Percentiles rank a stretch among this genome's conserved stretches.
Conservation (phyloP, 2,888 invertebrate species). For the Adelphocoris suturalis region DNA sequence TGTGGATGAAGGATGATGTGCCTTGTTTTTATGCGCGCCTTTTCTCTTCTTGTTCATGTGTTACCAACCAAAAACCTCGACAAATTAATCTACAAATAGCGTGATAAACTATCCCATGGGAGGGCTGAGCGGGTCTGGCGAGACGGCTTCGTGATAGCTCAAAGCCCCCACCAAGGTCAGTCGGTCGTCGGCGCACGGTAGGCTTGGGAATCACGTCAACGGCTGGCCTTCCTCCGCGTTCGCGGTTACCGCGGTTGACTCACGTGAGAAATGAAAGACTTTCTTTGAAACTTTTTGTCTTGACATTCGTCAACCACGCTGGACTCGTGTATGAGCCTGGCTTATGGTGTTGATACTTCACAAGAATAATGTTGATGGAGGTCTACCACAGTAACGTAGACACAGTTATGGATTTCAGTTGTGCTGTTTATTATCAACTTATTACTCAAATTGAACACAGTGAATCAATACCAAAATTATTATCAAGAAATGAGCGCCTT, state of each 20-base stretch:
- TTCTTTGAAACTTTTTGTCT: not conserved
- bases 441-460: too few relatives aligned
- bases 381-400: too few relatives aligned
- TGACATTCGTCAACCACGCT: not conserved
- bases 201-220: constrained; percentile 31
- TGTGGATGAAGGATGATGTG: too few relatives aligned
- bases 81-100: not conserved
- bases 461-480: too few relatives aligned
- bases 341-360: too few relatives aligned
- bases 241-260: not conserved
- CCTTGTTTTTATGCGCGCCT: too few relatives aligned
- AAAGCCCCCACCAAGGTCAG: constrained; percentile 1
- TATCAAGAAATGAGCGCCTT: too few relatives aligned
- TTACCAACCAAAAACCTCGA: not conserved
- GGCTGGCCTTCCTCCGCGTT: not conserved
- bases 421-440: too few relatives aligned
- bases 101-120: not conserved
- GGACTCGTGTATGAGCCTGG: too few relatives aligned
- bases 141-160: constrained; percentile 31
- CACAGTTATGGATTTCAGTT: too few relatives aligned
- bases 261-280: constrained; percentile 11
- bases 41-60: not conserved
- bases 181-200: constrained; percentile 5
- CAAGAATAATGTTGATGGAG: too few relatives aligned
- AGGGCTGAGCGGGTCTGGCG: constrained; percentile 10